Percentiles rank a stretch among this genome's conserved stretches.
Conservation (phyloP, 2,888 invertebrate species). For the Morpho helenor region DNA sequence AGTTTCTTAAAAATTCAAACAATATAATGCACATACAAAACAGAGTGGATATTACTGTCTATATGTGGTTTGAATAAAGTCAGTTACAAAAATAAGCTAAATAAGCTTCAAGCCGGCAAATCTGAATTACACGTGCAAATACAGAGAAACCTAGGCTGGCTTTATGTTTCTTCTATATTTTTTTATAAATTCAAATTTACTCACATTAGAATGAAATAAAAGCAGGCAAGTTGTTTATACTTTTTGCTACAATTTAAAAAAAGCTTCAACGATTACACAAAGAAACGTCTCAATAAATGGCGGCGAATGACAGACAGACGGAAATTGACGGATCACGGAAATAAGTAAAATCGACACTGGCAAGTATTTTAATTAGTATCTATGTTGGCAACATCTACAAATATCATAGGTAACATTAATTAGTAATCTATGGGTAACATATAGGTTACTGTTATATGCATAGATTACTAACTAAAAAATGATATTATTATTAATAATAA, state of each 20-base stretch:
- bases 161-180: background rate
- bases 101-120: slow-evolving; percentile 9
- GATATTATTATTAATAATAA: too few species aligned
- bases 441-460: too few species aligned
- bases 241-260: slow-evolving; percentile 15
- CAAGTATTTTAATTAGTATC: too few species aligned
- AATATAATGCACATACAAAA: too few species aligned
- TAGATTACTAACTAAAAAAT: too few species aligned
- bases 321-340: background rate
- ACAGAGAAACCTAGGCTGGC: background rate
- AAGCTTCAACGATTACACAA: slow-evolving; percentile 17
- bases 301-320: slow-evolving; percentile 22
- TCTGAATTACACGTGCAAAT: slow-evolving; percentile 10
- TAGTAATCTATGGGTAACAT: too few species aligned
- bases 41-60: background rate
- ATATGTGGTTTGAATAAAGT: slow-evolving; percentile 1
- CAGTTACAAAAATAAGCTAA: slow-evolving; percentile 8
- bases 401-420: too few species aligned
- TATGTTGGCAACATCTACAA: too few species aligned
- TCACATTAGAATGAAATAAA: slow-evolving; percentile 10
- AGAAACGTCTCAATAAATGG: slow-evolving; percentile 24
- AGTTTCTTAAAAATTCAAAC: too few species aligned
- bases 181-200: slow-evolving; percentile 1
- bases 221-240: slow-evolving; percentile 2
- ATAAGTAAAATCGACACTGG: too few species aligned